phyloP scores from a whole-genome alignment of 2,113 vertebrate species.

The Engraulis encrasicolus region DNA sequence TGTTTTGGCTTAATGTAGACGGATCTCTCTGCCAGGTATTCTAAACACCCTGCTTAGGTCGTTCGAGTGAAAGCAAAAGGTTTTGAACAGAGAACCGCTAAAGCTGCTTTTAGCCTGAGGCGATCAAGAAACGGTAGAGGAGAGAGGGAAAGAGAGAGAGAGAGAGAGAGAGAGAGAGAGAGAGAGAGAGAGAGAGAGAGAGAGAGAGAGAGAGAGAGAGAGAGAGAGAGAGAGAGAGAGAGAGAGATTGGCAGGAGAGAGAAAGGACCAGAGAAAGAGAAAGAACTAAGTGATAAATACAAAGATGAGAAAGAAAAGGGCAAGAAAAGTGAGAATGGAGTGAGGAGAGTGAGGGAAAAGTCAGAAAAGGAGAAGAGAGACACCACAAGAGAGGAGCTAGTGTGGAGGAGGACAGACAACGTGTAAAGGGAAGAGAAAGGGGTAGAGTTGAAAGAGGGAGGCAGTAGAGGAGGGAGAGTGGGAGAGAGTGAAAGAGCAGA shows the following conservation, averaged over 20 bases:
- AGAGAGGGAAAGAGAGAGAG: no score
- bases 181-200: background rate
- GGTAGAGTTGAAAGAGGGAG: conserved; percentile 13
- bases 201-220: background rate
- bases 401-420: no score
- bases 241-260: background rate
- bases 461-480: conserved; percentile 19
- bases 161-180: background rate
- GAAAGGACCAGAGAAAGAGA: no score
- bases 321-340: no score
- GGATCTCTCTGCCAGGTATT: conserved; percentile 63
- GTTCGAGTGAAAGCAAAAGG: conserved; percentile 65
- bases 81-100: conserved; percentile 11
- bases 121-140: background rate
- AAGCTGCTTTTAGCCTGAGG: background rate
- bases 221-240: no score
- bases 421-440: no score
- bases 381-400: no score
- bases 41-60: conserved; percentile 75
- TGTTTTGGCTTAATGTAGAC: conserved; percentile 68
- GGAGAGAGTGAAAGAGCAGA: background rate
- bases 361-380: no score
- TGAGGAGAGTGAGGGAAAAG: no score
- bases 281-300: no score
- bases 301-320: no score